Percentiles rank a stretch among this genome's conserved stretches.
Evolutionary conservation across 2,888 invertebrate species (phyloP).

Genomic region (Acanthopleura granulata): DNA sequence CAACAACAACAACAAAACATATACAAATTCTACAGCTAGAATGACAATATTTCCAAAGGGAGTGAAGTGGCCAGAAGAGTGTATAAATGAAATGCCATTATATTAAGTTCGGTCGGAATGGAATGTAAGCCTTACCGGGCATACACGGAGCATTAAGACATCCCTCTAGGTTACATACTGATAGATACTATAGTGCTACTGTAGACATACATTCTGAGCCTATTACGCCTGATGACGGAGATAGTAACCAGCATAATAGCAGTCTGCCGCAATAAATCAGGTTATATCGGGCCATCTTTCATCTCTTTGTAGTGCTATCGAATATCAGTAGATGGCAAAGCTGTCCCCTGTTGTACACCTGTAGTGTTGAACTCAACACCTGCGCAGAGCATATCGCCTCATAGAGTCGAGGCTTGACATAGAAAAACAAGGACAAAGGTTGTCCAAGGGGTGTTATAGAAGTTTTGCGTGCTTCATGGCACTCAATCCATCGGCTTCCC

Average conservation of each 20-base stretch:
- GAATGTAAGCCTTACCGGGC: too few species aligned
- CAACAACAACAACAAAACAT: too few species aligned
- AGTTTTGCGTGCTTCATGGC: neutral
- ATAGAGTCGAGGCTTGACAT: neutral
- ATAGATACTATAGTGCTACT: too few species aligned
- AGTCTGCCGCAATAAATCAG: neutral
- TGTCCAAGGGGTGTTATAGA: neutral
- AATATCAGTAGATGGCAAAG: neutral
- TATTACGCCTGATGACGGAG: too few species aligned
- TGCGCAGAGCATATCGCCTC: neutral
- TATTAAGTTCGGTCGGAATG: too few species aligned
- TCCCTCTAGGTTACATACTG: too few species aligned
- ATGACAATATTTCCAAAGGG: too few species aligned
- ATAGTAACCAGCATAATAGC: neutral
- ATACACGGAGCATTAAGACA: too few species aligned
- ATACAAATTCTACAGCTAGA: too few species aligned
- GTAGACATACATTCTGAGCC: too few species aligned
- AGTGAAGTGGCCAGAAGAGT: too few species aligned
- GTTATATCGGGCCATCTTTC: conserved; percentile 1
- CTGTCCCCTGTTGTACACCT: neutral
- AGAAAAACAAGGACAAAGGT: neutral
- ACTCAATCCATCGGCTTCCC: conserved; percentile 3
- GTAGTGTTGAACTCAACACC: conserved; percentile 8
- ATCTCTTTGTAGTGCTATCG: conserved; percentile 5
- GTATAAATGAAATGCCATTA: too few species aligned